Percentiles rank a stretch among this genome's conserved stretches.
These are phyloP conservation scores for Gymnodraco acuticeps DNA, from an alignment of 2,797 vertebrate species.

Conservation along the genomic window DNA sequence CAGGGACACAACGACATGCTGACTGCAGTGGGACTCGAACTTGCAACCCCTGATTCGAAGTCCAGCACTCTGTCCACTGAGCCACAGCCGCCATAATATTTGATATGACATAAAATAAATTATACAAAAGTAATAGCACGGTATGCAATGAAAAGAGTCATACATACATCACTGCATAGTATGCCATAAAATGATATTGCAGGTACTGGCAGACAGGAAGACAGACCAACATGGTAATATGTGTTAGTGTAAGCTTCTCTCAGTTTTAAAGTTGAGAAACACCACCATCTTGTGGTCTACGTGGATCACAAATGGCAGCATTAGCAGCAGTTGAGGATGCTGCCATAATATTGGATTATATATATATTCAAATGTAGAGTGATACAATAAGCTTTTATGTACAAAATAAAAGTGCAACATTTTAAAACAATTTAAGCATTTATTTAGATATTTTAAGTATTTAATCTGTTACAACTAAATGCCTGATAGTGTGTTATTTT, in stretches of 20 bases:
- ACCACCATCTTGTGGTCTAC: conserved; percentile 51
- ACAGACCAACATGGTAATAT: too few relatives aligned
- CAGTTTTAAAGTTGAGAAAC: conserved; percentile 1
- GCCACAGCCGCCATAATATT: too few relatives aligned
- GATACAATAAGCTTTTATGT: neutral
- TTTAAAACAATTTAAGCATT: neutral
- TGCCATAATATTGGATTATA: neutral
- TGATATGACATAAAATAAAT: too few relatives aligned
- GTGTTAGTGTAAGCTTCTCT: neutral
- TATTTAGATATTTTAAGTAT: accelerated
- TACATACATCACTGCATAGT: too few relatives aligned
- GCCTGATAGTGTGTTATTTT: neutral
- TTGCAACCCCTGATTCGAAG: too few relatives aligned
- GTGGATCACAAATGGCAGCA: neutral
- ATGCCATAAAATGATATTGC: too few relatives aligned
- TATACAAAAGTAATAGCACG: too few relatives aligned
- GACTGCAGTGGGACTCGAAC: too few relatives aligned
- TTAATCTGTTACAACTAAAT: neutral
- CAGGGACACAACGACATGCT: too few relatives aligned
- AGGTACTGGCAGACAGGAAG: too few relatives aligned
- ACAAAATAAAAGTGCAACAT: neutral
- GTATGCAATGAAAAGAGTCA: too few relatives aligned
- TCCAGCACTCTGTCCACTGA: too few relatives aligned
- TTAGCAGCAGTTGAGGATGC: neutral
- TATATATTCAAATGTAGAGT: neutral